phyloP scores from a whole-genome alignment of 2,888 invertebrate species.

The Thalpophila matura region DNA sequence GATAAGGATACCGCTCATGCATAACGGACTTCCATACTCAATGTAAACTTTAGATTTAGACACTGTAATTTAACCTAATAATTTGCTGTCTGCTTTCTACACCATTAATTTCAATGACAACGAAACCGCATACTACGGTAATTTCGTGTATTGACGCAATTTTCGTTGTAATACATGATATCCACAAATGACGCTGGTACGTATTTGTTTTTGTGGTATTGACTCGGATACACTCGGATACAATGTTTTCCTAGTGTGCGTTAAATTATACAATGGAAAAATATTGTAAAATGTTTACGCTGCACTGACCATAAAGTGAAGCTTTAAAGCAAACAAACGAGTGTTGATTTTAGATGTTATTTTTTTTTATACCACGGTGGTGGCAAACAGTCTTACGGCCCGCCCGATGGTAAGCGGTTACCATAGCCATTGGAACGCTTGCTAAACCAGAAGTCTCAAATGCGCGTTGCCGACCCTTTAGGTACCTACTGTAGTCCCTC shows the following conservation, averaged over 20 bases:
- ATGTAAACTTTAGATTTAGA: slow-evolving; percentile 46
- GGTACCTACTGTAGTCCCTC: too few species aligned
- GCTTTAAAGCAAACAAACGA: slow-evolving; percentile 31
- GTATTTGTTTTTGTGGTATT: slow-evolving; percentile 36
- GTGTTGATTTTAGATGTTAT: slow-evolving; percentile 29
- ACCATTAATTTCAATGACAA: slow-evolving; percentile 49
- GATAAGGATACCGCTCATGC: slow-evolving; percentile 83
- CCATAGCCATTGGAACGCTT: too few species aligned
- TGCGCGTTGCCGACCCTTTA: too few species aligned
- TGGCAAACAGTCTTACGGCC: too few species aligned
- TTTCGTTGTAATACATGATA: slow-evolving; percentile 28
- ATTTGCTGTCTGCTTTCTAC: slow-evolving; percentile 38
- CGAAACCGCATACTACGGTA: slow-evolving; percentile 49
- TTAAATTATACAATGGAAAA: slow-evolving; percentile 4
- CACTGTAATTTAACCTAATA: slow-evolving; percentile 51
- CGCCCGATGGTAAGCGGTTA: too few species aligned
- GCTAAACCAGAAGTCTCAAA: too few species aligned
- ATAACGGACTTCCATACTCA: slow-evolving; percentile 71
- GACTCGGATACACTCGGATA: not conserved
- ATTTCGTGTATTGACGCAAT: slow-evolving; percentile 34
- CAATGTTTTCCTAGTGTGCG: slow-evolving; percentile 10
- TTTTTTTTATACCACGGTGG: too few species aligned
- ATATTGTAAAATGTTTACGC: slow-evolving; percentile 20
- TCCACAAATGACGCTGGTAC: slow-evolving; percentile 17
- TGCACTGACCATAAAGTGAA: slow-evolving; percentile 40